Evolutionary conservation across 2,797 vertebrate species (phyloP), one percentile per base, ranked within the genome.

Genomic region (Lithobates sylvaticus): DNA sequence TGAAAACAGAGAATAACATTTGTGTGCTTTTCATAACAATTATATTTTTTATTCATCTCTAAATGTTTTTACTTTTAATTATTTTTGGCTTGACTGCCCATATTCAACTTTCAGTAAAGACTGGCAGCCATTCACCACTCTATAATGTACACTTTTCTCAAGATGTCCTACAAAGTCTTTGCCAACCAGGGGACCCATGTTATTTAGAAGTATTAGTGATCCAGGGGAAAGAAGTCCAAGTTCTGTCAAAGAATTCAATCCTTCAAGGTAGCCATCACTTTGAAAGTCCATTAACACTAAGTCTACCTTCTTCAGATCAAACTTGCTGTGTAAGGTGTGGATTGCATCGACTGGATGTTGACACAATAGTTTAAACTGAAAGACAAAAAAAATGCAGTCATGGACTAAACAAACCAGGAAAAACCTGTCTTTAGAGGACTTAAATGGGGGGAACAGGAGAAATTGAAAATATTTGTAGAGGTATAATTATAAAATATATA

Each of bases 201-300:
- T 84, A 82, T 89, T 74, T 74, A 92, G 88, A 79, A 95, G 81
- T 13, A 95, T 67, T 2, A 95, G 67, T 8, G 90, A 91, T 81
- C 90, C 87, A 0, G 89, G 15, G 29, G 89, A 88, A 47, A 95
- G 92, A 21, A 93, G 89, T 6, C 89, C 84, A 44, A 88, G 77
- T 21, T 68, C 86, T 73, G 93, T 89, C 88, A 95, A 88, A 69
- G 90, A 88, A 86, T 85, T 88, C 78, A 96, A 89, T 84, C 93
- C 92, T 13, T 86, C 47, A 8, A 95, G 91, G 87, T 94, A 93
- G 84, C 88, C 89, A 32, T 84, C 83, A 3, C 89, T 90, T 39
- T 92, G 81, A 0, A 94, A 93, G 88, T 95, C 93, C 93, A 95
- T 94, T 61, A 95, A 86, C 54, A 95, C 90, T 74, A 95, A 88